Conservation (phyloP, 2,888 invertebrate genomes). For the Caenorhabditis japonica region DNA sequence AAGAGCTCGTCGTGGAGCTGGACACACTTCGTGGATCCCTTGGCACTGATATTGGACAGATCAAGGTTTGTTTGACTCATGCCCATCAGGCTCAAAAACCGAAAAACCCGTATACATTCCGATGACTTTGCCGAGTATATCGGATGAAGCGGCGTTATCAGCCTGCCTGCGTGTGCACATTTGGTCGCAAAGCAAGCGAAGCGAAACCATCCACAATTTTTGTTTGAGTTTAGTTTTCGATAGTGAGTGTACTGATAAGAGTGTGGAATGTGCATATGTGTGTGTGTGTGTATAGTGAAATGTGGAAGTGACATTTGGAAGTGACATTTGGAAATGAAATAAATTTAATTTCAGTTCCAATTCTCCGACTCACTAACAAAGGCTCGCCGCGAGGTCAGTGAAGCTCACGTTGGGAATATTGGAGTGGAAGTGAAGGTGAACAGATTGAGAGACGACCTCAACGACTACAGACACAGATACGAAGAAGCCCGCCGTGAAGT, state of each 20-base stretch:
- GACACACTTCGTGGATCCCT: slow-evolving; percentile 47
- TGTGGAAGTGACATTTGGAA: too few relatives aligned
- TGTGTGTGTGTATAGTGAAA: too few relatives aligned
- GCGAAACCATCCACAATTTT: neutral
- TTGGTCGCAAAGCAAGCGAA: neutral
- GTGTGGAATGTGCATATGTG: neutral
- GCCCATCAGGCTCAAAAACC: too few relatives aligned
- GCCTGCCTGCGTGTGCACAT: too few relatives aligned
- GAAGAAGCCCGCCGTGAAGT: slow-evolving; percentile 54
- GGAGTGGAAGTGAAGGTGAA: slow-evolving; percentile 49
- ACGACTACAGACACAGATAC: slow-evolving; percentile 53
- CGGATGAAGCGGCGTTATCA: too few relatives aligned
- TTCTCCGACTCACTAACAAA: slow-evolving; percentile 38
- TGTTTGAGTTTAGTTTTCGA: neutral
- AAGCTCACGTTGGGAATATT: slow-evolving; percentile 31
- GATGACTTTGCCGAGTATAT: too few relatives aligned
- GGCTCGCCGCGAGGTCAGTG: slow-evolving; percentile 37
- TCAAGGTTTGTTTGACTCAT: slow-evolving; percentile 30
- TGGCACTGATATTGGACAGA: slow-evolving; percentile 42
- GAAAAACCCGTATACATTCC: too few relatives aligned
- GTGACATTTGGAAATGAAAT: too few relatives aligned
- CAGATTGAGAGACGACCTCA: slow-evolving; percentile 46
- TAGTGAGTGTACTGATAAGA: neutral
- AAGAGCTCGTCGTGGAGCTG: slow-evolving; percentile 43
- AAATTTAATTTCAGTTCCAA: slow-evolving; percentile 44